These are phyloP conservation scores for Geotrypetes seraphini DNA, from an alignment of 2,797 vertebrate genomes.

Conservation along the genomic window DNA sequence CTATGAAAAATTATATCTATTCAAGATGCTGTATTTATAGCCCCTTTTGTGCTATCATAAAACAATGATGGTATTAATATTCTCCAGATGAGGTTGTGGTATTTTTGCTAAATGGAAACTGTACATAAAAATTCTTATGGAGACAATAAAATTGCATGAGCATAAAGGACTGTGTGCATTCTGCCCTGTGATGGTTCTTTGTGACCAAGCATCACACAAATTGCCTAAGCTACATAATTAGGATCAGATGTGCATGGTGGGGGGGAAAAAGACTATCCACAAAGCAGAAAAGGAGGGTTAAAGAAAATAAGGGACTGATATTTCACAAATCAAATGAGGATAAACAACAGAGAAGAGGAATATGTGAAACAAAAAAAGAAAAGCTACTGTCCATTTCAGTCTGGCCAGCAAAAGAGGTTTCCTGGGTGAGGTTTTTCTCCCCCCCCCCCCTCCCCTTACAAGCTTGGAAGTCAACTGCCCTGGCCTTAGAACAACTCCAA, in stretches of 20 bases:
- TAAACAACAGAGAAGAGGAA: background rate
- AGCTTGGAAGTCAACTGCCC: background rate
- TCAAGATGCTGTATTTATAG: too few relatives aligned
- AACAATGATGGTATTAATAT: too few relatives aligned
- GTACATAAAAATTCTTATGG: too few relatives aligned
- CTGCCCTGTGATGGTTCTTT: background rate
- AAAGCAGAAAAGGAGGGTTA: background rate
- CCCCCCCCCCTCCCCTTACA: background rate
- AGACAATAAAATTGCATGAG: too few relatives aligned
- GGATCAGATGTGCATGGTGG: background rate
- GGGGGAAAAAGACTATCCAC: background rate
- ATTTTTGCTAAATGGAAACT: too few relatives aligned
- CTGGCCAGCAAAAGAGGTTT: too few relatives aligned
- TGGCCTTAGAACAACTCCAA: background rate
- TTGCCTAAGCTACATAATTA: background rate
- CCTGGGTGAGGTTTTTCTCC: background rate
- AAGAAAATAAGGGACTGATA: background rate
- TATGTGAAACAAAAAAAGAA: background rate
- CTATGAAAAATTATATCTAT: too few relatives aligned
- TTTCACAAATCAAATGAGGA: background rate
- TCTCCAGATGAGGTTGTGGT: too few relatives aligned
- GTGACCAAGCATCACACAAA: background rate
- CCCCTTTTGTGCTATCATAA: too few relatives aligned
- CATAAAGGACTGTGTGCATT: too few relatives aligned
- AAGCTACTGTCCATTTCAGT: too few relatives aligned